Conservation (phyloP, 2,113 vertebrate species). For the Eubucco bourcierii region DNA sequence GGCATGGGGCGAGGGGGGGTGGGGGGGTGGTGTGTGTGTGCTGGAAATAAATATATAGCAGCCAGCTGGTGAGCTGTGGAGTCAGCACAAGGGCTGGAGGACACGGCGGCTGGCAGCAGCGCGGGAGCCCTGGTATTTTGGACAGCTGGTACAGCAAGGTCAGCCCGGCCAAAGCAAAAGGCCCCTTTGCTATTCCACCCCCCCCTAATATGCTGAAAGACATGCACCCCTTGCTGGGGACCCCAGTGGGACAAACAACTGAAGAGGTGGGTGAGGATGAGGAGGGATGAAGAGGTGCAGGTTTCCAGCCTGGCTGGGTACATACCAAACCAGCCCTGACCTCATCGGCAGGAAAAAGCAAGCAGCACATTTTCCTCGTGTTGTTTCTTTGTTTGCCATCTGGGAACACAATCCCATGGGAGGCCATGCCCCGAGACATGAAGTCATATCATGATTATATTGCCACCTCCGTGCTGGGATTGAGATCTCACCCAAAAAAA, state of each 20-base stretch:
- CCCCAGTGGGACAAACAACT: rapidly evolving
- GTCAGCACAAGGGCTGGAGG: slow-evolving; percentile 52
- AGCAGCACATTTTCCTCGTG: background rate
- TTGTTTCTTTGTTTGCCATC: slow-evolving; percentile 2
- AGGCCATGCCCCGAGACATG: background rate
- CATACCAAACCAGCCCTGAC: background rate
- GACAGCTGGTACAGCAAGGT: slow-evolving; percentile 63
- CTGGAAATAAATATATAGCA: slow-evolving; percentile 52
- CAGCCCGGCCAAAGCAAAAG: background rate
- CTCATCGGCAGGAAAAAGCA: background rate
- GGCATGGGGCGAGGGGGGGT: background rate
- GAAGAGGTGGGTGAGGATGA: rapidly evolving
- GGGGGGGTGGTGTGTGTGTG: no score
- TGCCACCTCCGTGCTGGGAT: background rate
- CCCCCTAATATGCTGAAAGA: background rate
- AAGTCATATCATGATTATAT: background rate
- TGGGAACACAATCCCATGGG: background rate
- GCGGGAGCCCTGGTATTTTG: slow-evolving; percentile 11
- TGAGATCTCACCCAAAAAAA: background rate
- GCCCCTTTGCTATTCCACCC: background rate
- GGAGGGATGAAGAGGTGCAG: background rate
- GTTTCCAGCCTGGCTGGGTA: background rate
- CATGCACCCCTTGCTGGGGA: rapidly evolving
- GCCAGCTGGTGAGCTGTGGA: slow-evolving; percentile 65
- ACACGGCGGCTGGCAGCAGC: background rate